Conservation (phyloP, 2,113 vertebrate species). For the Ibidorhyncha struthersii region DNA sequence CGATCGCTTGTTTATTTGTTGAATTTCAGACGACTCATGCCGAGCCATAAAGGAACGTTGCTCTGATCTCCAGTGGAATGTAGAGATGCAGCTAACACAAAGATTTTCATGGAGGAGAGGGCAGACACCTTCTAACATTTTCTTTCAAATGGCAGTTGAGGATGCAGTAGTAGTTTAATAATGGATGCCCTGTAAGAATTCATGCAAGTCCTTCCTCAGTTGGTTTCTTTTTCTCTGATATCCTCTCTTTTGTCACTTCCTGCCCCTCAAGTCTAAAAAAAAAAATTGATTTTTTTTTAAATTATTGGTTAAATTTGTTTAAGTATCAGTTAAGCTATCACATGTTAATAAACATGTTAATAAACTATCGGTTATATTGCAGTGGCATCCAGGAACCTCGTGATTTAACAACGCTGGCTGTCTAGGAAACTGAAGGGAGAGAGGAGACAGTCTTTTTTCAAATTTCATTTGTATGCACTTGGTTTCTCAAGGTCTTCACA, state of each 20-base stretch:
- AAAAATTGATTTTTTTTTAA: background rate
- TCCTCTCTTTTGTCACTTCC: background rate
- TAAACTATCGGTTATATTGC: background rate
- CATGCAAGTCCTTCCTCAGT: background rate
- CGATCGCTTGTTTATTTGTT: background rate
- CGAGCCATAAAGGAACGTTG: background rate
- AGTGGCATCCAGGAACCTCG: background rate
- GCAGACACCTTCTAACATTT: background rate
- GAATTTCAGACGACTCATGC: background rate
- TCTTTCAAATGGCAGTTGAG: background rate
- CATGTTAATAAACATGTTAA: too few species aligned
- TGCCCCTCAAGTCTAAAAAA: background rate
- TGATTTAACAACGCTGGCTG: background rate
- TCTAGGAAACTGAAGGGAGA: background rate
- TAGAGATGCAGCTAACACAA: background rate
- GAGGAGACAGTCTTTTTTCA: background rate
- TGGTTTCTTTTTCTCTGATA: background rate
- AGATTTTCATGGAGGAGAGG: background rate
- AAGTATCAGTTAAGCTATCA: background rate
- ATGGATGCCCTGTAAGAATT: background rate
- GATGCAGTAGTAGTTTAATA: background rate
- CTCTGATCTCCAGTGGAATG: background rate
- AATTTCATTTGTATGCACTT: conserved; percentile 7
- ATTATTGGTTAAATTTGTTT: background rate
- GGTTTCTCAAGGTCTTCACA: background rate